phyloP scores from a whole-genome alignment of 2,797 vertebrate genomes.

The Heliangelus exortis region DNA sequence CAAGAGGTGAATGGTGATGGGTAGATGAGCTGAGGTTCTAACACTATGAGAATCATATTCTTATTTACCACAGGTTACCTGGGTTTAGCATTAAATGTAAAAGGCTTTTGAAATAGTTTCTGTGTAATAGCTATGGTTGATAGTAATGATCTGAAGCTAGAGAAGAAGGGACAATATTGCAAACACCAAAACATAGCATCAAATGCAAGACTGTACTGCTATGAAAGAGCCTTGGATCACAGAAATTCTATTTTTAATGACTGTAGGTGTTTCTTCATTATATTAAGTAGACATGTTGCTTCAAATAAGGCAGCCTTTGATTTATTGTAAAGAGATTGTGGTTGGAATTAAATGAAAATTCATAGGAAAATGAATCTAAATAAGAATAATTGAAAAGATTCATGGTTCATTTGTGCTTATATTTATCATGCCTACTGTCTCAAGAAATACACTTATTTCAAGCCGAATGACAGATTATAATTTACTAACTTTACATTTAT shows the following conservation, averaged over 20 bases:
- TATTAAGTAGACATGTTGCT: slow-evolving; percentile 69
- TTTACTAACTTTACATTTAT: slow-evolving; percentile 74
- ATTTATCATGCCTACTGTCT: slow-evolving; percentile 78
- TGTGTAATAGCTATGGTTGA: background rate
- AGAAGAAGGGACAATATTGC: background rate
- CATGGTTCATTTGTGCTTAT: slow-evolving; percentile 77
- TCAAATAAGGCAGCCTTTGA: slow-evolving; percentile 66
- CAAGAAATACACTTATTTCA: slow-evolving; percentile 75
- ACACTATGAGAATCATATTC: background rate
- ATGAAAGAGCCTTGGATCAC: slow-evolving; percentile 50
- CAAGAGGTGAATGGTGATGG: background rate
- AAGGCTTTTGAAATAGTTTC: background rate
- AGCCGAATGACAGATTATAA: slow-evolving; percentile 74
- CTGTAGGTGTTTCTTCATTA: slow-evolving; percentile 76
- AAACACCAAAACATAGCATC: slow-evolving; percentile 13
- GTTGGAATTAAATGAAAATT: slow-evolving; percentile 76
- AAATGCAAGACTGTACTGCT: slow-evolving; percentile 18
- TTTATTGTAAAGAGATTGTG: slow-evolving; percentile 70
- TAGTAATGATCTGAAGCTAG: background rate
- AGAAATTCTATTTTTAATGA: slow-evolving; percentile 70
- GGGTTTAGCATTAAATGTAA: background rate
- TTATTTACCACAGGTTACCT: background rate
- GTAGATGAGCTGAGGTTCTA: background rate
- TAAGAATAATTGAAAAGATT: slow-evolving; percentile 80
- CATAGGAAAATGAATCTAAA: slow-evolving; percentile 78